Evolutionary conservation across 2,888 invertebrate genomes (phyloP).

Genomic region (Drosophila monieri): DNA sequence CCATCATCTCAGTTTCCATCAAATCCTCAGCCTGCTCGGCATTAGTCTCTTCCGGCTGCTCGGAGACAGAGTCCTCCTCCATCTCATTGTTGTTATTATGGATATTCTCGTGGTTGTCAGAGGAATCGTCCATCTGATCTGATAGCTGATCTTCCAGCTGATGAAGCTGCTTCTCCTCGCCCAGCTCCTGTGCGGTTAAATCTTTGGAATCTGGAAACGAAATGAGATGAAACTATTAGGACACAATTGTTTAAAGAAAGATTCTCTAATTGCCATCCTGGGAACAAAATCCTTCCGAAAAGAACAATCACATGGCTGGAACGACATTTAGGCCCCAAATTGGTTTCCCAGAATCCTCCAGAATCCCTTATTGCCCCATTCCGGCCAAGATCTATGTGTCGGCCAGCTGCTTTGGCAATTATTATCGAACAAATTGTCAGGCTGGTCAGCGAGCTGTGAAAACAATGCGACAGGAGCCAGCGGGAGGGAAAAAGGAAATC

Average conservation of each 20-base stretch:
- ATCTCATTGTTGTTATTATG: slow-evolving; percentile 39
- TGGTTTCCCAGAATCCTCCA: slow-evolving; percentile 48
- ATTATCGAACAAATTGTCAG: slow-evolving; percentile 84
- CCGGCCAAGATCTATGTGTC: slow-evolving; percentile 73
- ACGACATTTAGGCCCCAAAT: slow-evolving; percentile 24
- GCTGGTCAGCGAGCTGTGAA: slow-evolving; percentile 73
- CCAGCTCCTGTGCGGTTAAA: slow-evolving; percentile 78
- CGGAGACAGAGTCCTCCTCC: slow-evolving; percentile 31
- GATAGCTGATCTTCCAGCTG: slow-evolving; percentile 52
- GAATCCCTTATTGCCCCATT: slow-evolving; percentile 11
- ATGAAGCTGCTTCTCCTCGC: slow-evolving; percentile 64
- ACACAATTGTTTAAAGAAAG: neutral
- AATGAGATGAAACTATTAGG: neutral
- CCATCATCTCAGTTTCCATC: slow-evolving; percentile 32
- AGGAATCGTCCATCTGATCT: slow-evolving; percentile 49
- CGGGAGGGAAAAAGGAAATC: slow-evolving; percentile 1
- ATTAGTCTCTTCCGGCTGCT: slow-evolving; percentile 33
- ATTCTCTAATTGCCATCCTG: neutral
- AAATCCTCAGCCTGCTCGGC: slow-evolving; percentile 17
- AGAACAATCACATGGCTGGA: neutral
- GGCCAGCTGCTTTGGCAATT: slow-evolving; percentile 83
- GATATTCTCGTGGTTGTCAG: slow-evolving; percentile 46
- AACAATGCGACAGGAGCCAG: slow-evolving; percentile 68
- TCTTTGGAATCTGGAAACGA: slow-evolving; percentile 82
- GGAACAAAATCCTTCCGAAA: neutral